Evolutionary conservation across 2,888 invertebrate genomes (phyloP).

Genomic region (Epinotia brunnichana): DNA sequence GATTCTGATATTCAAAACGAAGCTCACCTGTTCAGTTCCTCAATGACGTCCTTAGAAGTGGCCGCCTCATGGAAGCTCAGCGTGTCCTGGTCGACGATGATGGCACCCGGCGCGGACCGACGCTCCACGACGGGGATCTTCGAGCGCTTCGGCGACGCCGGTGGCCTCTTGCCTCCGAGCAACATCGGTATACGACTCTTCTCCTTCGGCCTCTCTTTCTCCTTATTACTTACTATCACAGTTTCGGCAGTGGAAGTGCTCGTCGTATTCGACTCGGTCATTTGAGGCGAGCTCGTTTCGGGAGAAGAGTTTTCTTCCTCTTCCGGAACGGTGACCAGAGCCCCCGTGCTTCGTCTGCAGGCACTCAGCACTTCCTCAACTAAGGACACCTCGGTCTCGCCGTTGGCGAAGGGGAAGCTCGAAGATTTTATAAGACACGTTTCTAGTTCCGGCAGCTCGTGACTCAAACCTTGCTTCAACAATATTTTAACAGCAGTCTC

Average conservation of each 20-base stretch:
- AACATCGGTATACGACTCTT: slow-evolving; percentile 84
- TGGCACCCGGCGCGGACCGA: slow-evolving; percentile 65
- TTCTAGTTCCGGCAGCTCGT: slow-evolving; percentile 63
- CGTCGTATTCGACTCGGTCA: slow-evolving; percentile 86
- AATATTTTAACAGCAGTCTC: slow-evolving; percentile 76
- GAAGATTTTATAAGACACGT: slow-evolving; percentile 68
- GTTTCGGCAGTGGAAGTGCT: slow-evolving; percentile 89
- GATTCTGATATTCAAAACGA: background rate
- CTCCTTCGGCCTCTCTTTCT: slow-evolving; percentile 75
- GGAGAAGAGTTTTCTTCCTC: slow-evolving; percentile 85
- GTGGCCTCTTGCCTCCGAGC: slow-evolving; percentile 78
- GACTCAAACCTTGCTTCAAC: slow-evolving; percentile 60
- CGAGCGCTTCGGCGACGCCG: slow-evolving; percentile 75
- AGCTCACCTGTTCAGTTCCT: slow-evolving; percentile 86
- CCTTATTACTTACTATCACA: slow-evolving; percentile 86
- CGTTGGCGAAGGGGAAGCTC: slow-evolving; percentile 66
- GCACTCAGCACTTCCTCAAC: slow-evolving; percentile 78
- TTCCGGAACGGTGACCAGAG: slow-evolving; percentile 85
- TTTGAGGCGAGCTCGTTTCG: slow-evolving; percentile 82
- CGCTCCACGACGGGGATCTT: slow-evolving; percentile 75
- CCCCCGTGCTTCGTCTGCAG: slow-evolving; percentile 73
- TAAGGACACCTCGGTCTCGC: slow-evolving; percentile 72
- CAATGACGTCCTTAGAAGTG: slow-evolving; percentile 90
- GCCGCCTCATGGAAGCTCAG: slow-evolving; percentile 89
- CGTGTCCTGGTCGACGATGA: slow-evolving; percentile 82